Evolutionary conservation across 2,113 vertebrate species (phyloP).

Genomic region (Aegithalos caudatus): DNA sequence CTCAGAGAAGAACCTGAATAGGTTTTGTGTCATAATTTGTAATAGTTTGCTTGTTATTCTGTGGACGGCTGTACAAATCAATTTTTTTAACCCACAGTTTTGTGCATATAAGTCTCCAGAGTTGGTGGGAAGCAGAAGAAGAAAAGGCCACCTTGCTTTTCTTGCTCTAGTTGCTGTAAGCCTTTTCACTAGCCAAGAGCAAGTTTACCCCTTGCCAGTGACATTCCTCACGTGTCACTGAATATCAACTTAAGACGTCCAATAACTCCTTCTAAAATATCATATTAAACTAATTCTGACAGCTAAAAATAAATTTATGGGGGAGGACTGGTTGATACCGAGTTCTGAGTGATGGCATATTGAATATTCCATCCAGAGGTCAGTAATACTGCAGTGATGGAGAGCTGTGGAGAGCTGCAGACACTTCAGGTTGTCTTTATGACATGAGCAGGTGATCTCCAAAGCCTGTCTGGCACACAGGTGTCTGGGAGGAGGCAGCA

Average conservation of each 20-base stretch:
- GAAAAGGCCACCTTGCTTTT: not conserved
- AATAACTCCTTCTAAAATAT: conserved; percentile 5
- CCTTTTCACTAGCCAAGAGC: not conserved
- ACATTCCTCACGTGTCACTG: not conserved
- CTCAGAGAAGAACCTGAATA: not conserved
- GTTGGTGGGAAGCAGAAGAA: not conserved
- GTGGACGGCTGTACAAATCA: not conserved
- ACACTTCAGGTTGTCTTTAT: not conserved
- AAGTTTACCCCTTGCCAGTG: not conserved
- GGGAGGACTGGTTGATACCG: not conserved
- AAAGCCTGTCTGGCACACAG: not conserved
- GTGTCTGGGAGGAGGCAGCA: not conserved
- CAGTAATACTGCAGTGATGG: not conserved
- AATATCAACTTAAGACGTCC: not conserved
- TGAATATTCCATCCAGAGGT: not conserved
- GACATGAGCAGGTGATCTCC: not conserved
- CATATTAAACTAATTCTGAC: conserved; percentile 13
- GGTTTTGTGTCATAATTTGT: not conserved
- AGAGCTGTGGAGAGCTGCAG: not conserved
- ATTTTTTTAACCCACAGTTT: not conserved
- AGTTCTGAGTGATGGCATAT: not conserved
- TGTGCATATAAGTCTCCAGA: not conserved
- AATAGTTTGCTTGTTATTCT: not conserved
- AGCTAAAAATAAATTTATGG: conserved; percentile 30
- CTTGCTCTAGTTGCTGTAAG: not conserved